These are phyloP conservation scores for Rhysida immarginata DNA, from an alignment of 1,140 invertebrate species.

Conservation along the genomic window DNA sequence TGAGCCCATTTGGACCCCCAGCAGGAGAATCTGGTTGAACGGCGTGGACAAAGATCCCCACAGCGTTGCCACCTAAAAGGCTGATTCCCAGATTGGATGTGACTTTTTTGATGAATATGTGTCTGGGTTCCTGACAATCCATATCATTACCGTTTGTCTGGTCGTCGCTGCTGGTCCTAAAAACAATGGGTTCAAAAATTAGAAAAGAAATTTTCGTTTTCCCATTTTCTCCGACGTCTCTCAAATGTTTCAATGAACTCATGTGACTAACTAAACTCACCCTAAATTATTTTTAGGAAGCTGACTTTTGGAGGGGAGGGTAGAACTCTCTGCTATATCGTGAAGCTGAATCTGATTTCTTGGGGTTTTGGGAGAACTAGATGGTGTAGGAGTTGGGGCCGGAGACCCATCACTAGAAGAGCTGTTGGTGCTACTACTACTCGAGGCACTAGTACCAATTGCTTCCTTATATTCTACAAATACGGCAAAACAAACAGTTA, in stretches of 20 bases:
- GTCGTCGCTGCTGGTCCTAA: constrained; percentile 9
- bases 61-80: constrained; percentile 83
- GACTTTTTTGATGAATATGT: constrained; percentile 69
- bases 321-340: constrained; percentile 18
- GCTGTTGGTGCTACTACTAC: constrained; percentile 21
- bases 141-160: background rate
- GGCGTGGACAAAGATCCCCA: constrained; percentile 88
- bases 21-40: constrained; percentile 71
- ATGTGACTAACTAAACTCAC: too few species aligned
- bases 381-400: constrained; percentile 49
- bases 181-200: too few species aligned
- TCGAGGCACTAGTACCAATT: constrained; percentile 42
- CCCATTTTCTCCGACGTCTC: too few species aligned
- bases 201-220: too few species aligned
- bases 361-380: constrained; percentile 50
- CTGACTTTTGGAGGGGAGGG: too few species aligned
- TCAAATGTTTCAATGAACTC: too few species aligned
- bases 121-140: constrained; percentile 44
- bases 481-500: too few species aligned
- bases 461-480: constrained; percentile 49
- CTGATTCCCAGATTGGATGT: constrained; percentile 72
- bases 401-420: background rate
- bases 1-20: constrained; percentile 26
- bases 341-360: constrained; percentile 11
- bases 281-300: too few species aligned